phyloP scores from a whole-genome alignment of 2,797 vertebrate species.

The Poliocrania exsul region DNA sequence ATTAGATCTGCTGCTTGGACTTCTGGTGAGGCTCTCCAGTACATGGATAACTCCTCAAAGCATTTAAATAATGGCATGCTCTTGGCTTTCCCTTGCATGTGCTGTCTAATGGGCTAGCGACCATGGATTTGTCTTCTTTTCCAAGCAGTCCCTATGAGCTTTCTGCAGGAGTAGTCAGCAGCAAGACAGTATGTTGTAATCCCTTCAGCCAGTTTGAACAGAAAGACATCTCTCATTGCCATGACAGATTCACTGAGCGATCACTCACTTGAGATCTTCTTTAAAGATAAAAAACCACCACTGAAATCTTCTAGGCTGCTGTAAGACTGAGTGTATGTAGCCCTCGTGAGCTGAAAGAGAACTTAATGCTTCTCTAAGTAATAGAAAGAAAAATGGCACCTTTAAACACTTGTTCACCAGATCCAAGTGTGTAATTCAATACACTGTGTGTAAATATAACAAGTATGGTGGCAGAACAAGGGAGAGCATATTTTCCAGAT shows the following conservation, averaged over 20 bases:
- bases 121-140: neutral
- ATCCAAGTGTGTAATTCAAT: neutral
- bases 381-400: neutral
- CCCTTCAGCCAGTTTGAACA: neutral
- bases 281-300: neutral
- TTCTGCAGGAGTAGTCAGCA: neutral
- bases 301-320: neutral
- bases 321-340: neutral
- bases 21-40: neutral
- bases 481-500: neutral
- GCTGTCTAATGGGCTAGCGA: neutral
- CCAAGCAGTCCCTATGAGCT: neutral
- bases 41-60: neutral
- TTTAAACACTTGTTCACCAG: neutral
- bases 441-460: neutral
- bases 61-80: neutral
- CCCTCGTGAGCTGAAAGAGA: neutral
- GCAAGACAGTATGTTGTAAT: neutral
- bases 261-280: neutral
- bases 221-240: neutral
- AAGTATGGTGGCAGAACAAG: neutral
- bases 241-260: neutral
- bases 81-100: neutral
- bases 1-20: neutral
- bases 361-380: neutral